Base-by-base conservation (phyloP, 1,140 invertebrate genomes). In the Drosophila ironensis region DNA sequence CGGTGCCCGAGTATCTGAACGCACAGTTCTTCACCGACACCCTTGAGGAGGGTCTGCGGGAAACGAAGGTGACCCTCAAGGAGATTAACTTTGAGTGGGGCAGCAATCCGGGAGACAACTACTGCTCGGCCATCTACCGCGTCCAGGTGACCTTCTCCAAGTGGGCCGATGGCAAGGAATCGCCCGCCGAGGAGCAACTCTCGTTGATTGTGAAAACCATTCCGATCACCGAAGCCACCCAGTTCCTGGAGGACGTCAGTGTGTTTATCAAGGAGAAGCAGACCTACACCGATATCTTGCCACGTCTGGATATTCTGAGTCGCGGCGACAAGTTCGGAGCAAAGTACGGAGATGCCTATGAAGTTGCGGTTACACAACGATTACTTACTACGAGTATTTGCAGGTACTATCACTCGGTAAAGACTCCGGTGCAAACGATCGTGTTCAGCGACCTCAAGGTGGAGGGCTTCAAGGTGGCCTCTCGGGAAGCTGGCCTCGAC, bases 341-440 rank as follows among this genome's bases (percentile, higher is more conserved):
- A 11, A 81, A 75, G 87, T 89, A 28, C 6, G 30, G n/a, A n/a
- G n/a, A n/a, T n/a, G n/a, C n/a, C n/a, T 9, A 7, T 33, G 11
- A 14, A 72, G 77, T 5, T 6, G 7, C 1, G 19, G 8, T 11
- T 6, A 17, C 5, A 35, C 11, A 52, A 8, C 37, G 5, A 16
- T n/a, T n/a, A 19, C 4, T 4, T 17, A 24, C 2, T 11, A 20
- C 2, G n/a, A 6, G 6, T 9, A 4, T 30, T 25, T 4, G 1
- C 33, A 78, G 90, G 11, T 93, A 92, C n/a, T 94, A 91, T 76
- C 84, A 88, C 50, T 76, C 88, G 1, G 41, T 87, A 0, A 89
- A 89, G 54, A 20, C 28, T 4, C 88, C 88, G 1, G 67, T 87
- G 20, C 80, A 84, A 25, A 89, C 88, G 0, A 88, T 89, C 22